Conservation (phyloP, 2,888 invertebrate species). For the Prionchulus punctatus region DNA sequence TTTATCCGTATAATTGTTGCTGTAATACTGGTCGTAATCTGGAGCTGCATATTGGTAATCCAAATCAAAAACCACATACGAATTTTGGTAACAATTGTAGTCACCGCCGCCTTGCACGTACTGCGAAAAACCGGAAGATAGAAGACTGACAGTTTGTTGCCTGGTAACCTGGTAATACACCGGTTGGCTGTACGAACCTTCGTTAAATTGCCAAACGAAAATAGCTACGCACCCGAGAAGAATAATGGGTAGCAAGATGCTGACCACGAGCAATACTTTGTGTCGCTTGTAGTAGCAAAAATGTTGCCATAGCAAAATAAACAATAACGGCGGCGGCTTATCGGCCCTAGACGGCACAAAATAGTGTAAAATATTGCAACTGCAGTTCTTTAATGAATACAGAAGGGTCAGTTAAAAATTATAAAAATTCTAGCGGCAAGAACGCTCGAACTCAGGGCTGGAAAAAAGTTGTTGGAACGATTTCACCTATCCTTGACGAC, state of each 20-base stretch:
- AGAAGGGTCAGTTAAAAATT: neutral
- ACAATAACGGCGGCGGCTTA: neutral
- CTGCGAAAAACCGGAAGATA: neutral
- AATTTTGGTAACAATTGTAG: neutral
- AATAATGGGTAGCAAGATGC: constrained; percentile 24
- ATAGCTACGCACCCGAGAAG: neutral
- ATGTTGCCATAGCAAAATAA: neutral
- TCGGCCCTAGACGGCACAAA: neutral
- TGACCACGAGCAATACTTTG: neutral
- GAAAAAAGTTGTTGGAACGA: no score
- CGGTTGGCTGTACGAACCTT: neutral
- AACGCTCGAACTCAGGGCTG: no score
- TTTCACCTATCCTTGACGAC: no score
- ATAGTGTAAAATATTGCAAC: no score
- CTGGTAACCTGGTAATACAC: no score
- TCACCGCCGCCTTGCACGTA: no score
- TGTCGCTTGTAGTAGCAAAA: neutral
- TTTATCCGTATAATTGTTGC: neutral
- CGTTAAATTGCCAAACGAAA: neutral
- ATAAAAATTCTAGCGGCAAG: no score
- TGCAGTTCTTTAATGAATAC: no score
- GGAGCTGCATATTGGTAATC: neutral
- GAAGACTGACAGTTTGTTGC: neutral
- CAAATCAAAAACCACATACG: neutral
- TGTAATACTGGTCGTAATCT: neutral